phyloP scores from a whole-genome alignment of 53 echinoderm and acorn worm species.

The Hippasteria phrygiana region DNA sequence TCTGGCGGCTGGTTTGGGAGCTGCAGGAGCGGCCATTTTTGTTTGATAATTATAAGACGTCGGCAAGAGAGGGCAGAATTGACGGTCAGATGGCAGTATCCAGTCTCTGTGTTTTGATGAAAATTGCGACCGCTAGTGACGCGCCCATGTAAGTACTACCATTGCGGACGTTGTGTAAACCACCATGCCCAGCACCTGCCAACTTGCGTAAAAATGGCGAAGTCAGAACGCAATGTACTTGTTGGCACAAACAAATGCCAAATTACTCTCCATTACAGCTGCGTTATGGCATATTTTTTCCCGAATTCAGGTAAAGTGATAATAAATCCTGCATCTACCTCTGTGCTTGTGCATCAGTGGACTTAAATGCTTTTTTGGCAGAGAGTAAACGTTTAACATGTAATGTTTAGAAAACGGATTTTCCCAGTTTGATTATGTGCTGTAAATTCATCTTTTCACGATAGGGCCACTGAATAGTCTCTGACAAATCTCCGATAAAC shows the following conservation, averaged over 20 bases:
- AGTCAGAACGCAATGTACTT: conserved; percentile 71
- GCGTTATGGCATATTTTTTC: not conserved
- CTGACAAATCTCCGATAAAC: conserved; percentile 28
- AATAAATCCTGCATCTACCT: conserved; percentile 10
- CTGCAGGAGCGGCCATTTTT: conserved; percentile 48
- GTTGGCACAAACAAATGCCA: conserved; percentile 39
- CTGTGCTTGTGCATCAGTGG: not conserved
- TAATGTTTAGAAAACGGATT: conserved; percentile 54
- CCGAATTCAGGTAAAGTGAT: conserved; percentile 54
- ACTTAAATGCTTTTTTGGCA: conserved; percentile 20
- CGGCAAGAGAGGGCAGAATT: conserved; percentile 58
- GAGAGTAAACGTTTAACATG: conserved; percentile 15
- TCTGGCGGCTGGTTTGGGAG: conserved; percentile 51
- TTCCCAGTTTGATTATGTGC: conserved; percentile 28
- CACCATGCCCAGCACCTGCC: conserved; percentile 44
- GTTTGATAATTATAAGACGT: conserved; percentile 1
- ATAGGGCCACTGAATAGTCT: not conserved
- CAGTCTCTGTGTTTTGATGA: conserved; percentile 18
- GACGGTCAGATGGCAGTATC: not conserved
- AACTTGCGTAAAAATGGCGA: conserved; percentile 75
- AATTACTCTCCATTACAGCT: not conserved
- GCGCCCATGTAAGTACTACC: conserved; percentile 43
- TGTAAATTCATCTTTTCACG: conserved; percentile 31
- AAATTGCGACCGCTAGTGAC: conserved; percentile 53
- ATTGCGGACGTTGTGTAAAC: conserved; percentile 82